These are phyloP conservation scores for Actenoides lindsayi DNA, from an alignment of 2,113 vertebrate genomes.

Conservation along the genomic window DNA sequence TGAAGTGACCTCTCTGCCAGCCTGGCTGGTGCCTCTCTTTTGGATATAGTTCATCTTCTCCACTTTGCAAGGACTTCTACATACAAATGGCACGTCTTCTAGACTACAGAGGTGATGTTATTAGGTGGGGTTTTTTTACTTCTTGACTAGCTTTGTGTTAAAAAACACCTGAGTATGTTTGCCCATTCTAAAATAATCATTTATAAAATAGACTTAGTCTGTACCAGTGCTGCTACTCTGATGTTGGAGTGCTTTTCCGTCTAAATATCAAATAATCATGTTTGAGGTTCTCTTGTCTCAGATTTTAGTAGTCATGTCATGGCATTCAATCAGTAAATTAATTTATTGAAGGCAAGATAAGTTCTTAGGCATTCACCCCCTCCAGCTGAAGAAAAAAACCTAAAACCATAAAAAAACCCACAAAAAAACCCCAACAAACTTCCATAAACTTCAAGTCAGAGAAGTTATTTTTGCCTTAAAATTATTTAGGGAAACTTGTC, in stretches of 20 bases:
- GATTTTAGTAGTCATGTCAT: neutral
- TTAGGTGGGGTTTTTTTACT: neutral
- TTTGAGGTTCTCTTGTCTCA: neutral
- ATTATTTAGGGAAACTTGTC: neutral
- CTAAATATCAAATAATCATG: neutral
- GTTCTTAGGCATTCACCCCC: fast-evolving
- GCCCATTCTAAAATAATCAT: fast-evolving
- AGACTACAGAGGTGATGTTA: neutral
- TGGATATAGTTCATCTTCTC: neutral
- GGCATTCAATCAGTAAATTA: neutral
- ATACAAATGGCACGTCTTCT: neutral
- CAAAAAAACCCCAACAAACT: no score
- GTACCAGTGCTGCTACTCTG: neutral
- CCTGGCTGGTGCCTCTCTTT: neutral
- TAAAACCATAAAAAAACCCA: neutral
- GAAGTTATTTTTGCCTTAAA: neutral
- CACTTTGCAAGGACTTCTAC: no score
- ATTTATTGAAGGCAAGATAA: neutral
- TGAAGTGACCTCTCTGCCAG: no score
- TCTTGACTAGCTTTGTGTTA: neutral
- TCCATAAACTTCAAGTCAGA: neutral
- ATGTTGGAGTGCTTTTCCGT: neutral
- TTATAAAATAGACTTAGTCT: neutral
- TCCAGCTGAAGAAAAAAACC: neutral
- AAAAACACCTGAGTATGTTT: neutral